These are phyloP conservation scores for Drosophila erecta DNA, from an alignment of 1,140 invertebrate genomes.

Conservation along the genomic window DNA sequence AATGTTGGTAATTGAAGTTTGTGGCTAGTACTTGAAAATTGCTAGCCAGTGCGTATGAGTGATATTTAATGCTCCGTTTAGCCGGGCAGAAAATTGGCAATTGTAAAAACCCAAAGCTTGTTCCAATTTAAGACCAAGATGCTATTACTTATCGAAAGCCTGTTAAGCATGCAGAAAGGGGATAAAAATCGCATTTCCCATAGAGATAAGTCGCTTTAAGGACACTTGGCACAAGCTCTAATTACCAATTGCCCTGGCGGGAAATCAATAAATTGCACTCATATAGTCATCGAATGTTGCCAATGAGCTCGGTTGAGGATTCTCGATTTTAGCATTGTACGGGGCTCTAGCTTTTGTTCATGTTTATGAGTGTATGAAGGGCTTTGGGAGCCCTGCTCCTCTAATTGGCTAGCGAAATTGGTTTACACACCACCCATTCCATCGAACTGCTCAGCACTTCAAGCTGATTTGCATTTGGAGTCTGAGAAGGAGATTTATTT, in stretches of 20 bases:
- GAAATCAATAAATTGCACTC: constrained; percentile 42
- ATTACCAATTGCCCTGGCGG: constrained; percentile 14
- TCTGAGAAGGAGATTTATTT: constrained; percentile 21
- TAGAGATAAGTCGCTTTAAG: constrained; percentile 10
- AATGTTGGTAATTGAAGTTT: neutral
- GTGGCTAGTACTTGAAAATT: constrained; percentile 6
- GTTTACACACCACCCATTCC: constrained; percentile 20
- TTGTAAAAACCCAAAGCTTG: constrained; percentile 10
- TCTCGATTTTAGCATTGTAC: constrained; percentile 19
- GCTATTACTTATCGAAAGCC: neutral
- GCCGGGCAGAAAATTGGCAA: constrained; percentile 1
- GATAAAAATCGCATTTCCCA: no score
- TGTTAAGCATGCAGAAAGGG: neutral
- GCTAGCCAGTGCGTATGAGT: constrained; percentile 72
- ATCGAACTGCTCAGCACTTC: constrained; percentile 2
- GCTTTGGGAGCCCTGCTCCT: neutral
- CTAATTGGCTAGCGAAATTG: constrained; percentile 44
- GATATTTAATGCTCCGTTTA: constrained; percentile 65
- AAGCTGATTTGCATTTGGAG: constrained; percentile 41
- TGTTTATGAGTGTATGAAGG: constrained; percentile 31
- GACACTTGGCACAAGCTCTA: constrained; percentile 27
- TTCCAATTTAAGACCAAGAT: neutral
- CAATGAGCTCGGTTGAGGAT: neutral
- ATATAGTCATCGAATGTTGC: constrained; percentile 2
- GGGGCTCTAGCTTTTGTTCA: constrained; percentile 19